phyloP scores from a whole-genome alignment of 2,113 vertebrate genomes.

The Aegithalos caudatus region DNA sequence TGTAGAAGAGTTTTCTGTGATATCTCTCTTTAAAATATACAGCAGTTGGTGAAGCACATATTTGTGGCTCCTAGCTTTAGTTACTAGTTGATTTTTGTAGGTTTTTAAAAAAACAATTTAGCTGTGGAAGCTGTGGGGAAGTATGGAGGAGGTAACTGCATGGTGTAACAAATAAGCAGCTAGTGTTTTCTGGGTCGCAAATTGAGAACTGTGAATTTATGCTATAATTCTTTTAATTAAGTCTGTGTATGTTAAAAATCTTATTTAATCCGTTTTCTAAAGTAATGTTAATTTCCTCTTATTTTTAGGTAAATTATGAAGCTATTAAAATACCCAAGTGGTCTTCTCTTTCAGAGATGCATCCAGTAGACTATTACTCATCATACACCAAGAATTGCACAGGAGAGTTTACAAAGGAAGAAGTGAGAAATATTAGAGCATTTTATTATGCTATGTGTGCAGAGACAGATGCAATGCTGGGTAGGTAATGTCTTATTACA shows the following conservation, averaged over 20 bases:
- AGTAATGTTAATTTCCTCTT: constrained; percentile 1
- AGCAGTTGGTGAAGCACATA: not conserved
- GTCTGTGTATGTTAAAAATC: not conserved
- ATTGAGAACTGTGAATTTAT: not conserved
- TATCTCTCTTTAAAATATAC: not conserved
- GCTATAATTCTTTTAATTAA: not conserved
- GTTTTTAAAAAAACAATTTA: not conserved
- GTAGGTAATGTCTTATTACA: constrained; percentile 69
- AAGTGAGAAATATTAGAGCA: constrained; percentile 85
- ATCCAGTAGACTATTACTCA: constrained; percentile 92
- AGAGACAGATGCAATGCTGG: constrained; percentile 93
- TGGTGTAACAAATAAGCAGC: not conserved
- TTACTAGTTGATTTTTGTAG: not conserved
- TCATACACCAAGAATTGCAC: constrained; percentile 96
- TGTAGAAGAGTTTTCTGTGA: not conserved
- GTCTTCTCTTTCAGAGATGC: constrained; percentile 84
- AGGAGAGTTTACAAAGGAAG: constrained; percentile 82
- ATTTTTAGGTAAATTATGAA: constrained; percentile 80
- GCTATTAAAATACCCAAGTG: constrained; percentile 87
- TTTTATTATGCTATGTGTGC: constrained; percentile 99
- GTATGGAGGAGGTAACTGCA: not conserved
- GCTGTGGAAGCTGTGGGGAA: not conserved
- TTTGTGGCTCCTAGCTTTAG: not conserved
- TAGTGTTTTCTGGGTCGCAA: not conserved
- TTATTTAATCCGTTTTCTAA: not conserved